Conservation (phyloP, 2,113 vertebrate species). For the Misgurnus anguillicaudatus region DNA sequence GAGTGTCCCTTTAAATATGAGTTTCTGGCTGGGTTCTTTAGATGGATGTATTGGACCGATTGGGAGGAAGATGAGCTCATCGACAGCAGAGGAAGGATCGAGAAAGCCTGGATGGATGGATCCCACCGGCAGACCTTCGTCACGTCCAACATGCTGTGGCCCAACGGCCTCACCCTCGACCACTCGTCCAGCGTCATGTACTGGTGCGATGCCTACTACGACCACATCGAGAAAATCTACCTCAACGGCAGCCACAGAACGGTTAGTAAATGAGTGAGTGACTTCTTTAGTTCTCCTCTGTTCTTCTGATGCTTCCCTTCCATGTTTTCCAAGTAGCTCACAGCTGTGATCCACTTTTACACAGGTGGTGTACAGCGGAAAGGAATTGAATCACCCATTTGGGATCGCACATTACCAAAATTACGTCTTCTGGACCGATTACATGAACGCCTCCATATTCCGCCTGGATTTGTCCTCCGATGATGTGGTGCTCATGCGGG, state of each 20-base stretch:
- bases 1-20: too few relatives aligned
- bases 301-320: background rate
- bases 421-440: conserved; percentile 87
- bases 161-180: conserved; percentile 86
- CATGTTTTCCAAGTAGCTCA: background rate
- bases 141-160: conserved; percentile 87
- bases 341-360: conserved; percentile 34
- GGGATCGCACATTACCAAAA: conserved; percentile 81
- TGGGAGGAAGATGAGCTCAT: conserved; percentile 89
- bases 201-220: conserved; percentile 90
- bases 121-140: conserved; percentile 83
- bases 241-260: conserved; percentile 84
- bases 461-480: conserved; percentile 77
- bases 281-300: conserved; percentile 14
- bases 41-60: conserved; percentile 93
- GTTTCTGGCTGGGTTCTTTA: conserved; percentile 53
- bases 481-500: conserved; percentile 78
- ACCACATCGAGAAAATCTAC: conserved; percentile 87
- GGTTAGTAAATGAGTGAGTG: conserved; percentile 69
- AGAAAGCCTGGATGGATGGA: conserved; percentile 90
- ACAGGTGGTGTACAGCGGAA: conserved; percentile 84
- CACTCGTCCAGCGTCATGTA: conserved; percentile 73
- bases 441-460: conserved; percentile 88
- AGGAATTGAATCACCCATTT: conserved; percentile 86
- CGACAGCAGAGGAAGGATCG: conserved; percentile 85